A percentile compares a stretch with the other conserved stretches of the same genome.
Conservation (phyloP, 2,113 vertebrate species). For the Zosterops borbonicus region DNA sequence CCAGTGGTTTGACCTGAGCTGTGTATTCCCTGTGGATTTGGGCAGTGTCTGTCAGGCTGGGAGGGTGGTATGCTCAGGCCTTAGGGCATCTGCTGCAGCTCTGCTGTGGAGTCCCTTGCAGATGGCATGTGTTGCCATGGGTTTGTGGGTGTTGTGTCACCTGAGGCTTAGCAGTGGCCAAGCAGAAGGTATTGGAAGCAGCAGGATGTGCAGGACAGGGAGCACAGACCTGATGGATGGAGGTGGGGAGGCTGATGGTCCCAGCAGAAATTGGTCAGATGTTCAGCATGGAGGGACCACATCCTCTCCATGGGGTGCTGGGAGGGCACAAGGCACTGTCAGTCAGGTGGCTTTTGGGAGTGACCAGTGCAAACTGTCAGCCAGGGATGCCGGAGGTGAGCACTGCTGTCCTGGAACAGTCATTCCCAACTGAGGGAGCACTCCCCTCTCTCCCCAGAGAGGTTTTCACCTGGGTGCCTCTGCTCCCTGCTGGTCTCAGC, state of each 20-base stretch:
- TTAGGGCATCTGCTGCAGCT: background rate
- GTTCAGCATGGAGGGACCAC: background rate
- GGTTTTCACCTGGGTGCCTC: accelerated
- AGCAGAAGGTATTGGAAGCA: background rate
- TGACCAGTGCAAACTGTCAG: background rate
- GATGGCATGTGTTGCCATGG: background rate
- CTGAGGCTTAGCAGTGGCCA: background rate
- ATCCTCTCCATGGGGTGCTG: background rate
- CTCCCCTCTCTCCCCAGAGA: background rate
- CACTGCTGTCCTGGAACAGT: background rate
- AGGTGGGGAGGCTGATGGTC: background rate
- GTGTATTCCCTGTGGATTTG: background rate
- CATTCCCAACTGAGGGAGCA: background rate
- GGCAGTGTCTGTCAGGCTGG: background rate
- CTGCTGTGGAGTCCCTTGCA: background rate
- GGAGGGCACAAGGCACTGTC: background rate
- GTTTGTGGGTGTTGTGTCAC: background rate
- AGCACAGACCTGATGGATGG: background rate
- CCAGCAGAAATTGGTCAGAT: background rate
- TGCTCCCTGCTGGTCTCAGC: background rate
- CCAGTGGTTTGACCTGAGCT: background rate
- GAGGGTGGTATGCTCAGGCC: background rate
- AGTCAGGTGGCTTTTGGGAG: background rate
- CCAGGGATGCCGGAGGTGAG: background rate
- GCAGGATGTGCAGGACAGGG: background rate